Base-by-base conservation (phyloP, 2,113 vertebrate species). In the Pungitius pungitius region DNA sequence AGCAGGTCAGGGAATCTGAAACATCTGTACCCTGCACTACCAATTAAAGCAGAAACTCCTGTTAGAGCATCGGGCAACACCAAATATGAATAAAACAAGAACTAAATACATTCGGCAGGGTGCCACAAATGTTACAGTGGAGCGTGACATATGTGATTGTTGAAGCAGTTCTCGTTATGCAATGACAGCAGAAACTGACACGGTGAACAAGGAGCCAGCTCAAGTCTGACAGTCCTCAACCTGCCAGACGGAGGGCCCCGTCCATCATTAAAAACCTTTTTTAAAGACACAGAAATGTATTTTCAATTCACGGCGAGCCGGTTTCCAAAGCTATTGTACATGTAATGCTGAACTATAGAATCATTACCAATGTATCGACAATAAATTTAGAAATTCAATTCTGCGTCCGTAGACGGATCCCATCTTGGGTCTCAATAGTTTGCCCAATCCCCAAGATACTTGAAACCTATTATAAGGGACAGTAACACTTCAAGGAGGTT, bases 41-140 rank as follows among this genome's bases (percentile, higher is more conserved):
- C 78, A 77, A 80, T 79, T 84, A 85, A 13, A 75, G 59, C n/a
- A 30, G 64, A 26, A 3, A 37, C 60, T 68, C 65, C 60, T 80
- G 76, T 72, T 61, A 65, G 61, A 71, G 63, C 39, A 42, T 24
- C 5, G 43, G 17, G 20, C 12, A 18, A n/a, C 49, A 20, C 43
- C 22, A 39, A 52, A 20, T 39, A 80, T 80, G 73, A 84, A 78
- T 75, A 61, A 78, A 86, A 82, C 63, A 78, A 73, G 10, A 33
- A 54, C 24, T 22, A 68, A 82, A 83, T 55, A 12, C n/a, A 63
- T 81, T 61, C 70, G 69, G 67, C 37, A 58, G 40, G n/a, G 56
- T 35, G 68, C 4, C 71, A 27, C 37, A 54, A 65, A 68, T 60
- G 24, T 1, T 22, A n/a, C 26, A 12, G 60, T 39, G 39, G 30